Percentiles rank a stretch among this genome's conserved stretches.
Conservation (phyloP, 2,888 invertebrate genomes). For the Cantharis rustica region DNA sequence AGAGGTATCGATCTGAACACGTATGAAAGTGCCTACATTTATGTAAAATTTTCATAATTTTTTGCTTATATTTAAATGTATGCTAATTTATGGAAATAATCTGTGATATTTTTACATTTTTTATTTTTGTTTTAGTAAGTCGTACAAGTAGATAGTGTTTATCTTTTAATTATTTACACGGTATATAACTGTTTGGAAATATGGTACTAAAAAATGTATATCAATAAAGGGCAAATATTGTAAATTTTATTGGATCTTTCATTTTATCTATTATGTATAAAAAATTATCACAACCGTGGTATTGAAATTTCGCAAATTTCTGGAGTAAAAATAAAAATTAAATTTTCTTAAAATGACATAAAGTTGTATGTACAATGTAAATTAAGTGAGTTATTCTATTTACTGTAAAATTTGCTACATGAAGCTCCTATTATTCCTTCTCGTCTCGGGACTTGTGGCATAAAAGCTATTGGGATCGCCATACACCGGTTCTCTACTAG, state of each 20-base stretch:
- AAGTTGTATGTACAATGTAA: neutral
- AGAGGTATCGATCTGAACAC: conserved; percentile 55
- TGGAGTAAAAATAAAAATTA: neutral
- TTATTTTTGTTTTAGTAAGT: conserved; percentile 14
- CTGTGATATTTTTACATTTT: conserved; percentile 30
- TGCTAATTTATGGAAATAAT: conserved; percentile 26
- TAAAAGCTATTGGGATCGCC: conserved; percentile 50
- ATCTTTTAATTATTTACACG: neutral
- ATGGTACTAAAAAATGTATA: conserved; percentile 7
- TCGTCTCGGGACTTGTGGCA: conserved; percentile 45
- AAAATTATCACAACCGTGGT: neutral
- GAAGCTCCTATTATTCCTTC: conserved; percentile 38
- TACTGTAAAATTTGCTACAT: conserved; percentile 7
- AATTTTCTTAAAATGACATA: neutral
- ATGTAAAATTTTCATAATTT: conserved; percentile 4
- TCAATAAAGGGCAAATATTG: conserved; percentile 10
- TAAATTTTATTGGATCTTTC: neutral
- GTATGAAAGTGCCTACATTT: conserved; percentile 42
- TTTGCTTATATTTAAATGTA: conserved; percentile 17
- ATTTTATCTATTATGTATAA: neutral
- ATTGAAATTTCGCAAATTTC: neutral
- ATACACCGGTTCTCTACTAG: conserved; percentile 45
- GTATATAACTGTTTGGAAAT: conserved; percentile 7
- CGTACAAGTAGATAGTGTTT: neutral
- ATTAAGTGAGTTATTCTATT: neutral